These are phyloP conservation scores for Cerceris rybyensis DNA, from an alignment of 2,888 invertebrate genomes.

Conservation along the genomic window DNA sequence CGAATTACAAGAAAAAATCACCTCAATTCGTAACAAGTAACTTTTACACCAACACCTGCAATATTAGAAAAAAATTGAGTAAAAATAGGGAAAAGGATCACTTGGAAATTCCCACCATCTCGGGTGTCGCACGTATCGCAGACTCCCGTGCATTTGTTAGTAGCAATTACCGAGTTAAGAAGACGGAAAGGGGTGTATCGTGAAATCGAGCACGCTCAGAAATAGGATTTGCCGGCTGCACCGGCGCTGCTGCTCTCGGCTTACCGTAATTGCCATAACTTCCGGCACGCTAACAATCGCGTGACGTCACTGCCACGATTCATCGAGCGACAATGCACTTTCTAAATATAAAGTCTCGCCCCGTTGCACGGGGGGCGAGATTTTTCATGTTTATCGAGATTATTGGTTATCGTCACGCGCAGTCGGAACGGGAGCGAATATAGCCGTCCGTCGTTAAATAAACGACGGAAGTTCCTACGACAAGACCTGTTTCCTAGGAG, in stretches of 20 bases:
- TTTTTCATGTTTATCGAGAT: slow-evolving; percentile 21
- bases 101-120: too few species aligned
- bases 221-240: slow-evolving; percentile 72
- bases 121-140: too few species aligned
- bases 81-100: too few species aligned
- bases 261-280: slow-evolving; percentile 69
- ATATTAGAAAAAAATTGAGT: too few species aligned
- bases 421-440: neutral
- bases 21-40: too few species aligned
- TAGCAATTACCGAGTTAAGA: neutral
- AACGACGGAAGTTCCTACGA: neutral
- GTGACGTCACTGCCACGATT: slow-evolving; percentile 62
- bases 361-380: neutral
- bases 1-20: too few species aligned
- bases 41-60: too few species aligned
- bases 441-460: neutral
- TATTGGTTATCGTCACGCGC: slow-evolving; percentile 37
- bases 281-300: slow-evolving; percentile 64
- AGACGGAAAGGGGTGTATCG: slow-evolving; percentile 9
- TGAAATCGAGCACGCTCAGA: slow-evolving; percentile 45
- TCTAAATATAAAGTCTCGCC: slow-evolving; percentile 57
- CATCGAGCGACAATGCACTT: slow-evolving; percentile 26
- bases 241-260: slow-evolving; percentile 34
- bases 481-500: neutral
- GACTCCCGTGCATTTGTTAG: too few species aligned